Percentiles rank a stretch among this genome's conserved stretches.
These are phyloP conservation scores for Synodontis membranacea DNA, from an alignment of 2,113 vertebrate species.

Conservation along the genomic window DNA sequence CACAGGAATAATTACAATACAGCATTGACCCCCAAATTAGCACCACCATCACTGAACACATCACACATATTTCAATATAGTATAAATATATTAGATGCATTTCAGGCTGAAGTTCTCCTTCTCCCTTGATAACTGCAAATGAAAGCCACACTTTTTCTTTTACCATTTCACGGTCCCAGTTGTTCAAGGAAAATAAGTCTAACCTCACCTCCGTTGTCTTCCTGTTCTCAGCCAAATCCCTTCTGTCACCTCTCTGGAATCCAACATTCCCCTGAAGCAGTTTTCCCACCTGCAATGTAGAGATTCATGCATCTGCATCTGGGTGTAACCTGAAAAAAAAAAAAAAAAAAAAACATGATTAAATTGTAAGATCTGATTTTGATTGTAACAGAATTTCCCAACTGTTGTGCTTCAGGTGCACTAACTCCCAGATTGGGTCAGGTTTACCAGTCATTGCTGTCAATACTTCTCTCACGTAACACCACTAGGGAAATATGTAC, in stretches of 20 bases:
- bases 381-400: background rate
- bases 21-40: background rate
- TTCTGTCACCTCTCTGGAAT: constrained; percentile 28
- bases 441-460: background rate
- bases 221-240: constrained; percentile 6
- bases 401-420: background rate
- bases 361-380: background rate
- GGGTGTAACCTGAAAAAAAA: background rate
- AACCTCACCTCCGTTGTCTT: constrained; percentile 6
- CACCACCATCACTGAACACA: background rate
- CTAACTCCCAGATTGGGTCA: background rate
- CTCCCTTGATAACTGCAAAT: background rate
- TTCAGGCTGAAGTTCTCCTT: background rate
- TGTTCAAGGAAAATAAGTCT: constrained; percentile 3
- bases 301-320: background rate
- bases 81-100: background rate
- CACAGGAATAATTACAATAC: background rate
- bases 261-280: constrained; percentile 12
- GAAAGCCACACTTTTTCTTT: background rate
- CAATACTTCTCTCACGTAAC: background rate
- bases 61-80: background rate
- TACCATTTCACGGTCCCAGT: background rate
- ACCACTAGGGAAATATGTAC: background rate
- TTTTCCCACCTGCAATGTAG: constrained; percentile 20
- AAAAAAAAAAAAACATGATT: background rate